Percentiles rank a stretch among this genome's conserved stretches.
Evolutionary conservation across 1,140 invertebrate species (phyloP).

Genomic region (Zophobas atratus): DNA sequence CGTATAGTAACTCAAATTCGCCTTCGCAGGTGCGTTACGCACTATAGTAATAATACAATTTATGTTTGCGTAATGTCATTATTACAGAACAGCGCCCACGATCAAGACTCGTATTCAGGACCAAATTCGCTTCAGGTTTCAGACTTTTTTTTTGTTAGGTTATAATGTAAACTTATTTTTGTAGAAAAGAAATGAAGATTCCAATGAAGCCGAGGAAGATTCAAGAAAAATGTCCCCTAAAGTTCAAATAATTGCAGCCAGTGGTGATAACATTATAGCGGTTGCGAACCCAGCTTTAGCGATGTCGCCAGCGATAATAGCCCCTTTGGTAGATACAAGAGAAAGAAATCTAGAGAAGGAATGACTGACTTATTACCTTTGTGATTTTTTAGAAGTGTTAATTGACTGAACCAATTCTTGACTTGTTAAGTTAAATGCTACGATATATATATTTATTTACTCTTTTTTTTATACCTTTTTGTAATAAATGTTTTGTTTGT

Average conservation of each 20-base stretch:
- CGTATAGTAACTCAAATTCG: slow-evolving; percentile 82
- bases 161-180: slow-evolving; percentile 19
- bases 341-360: slow-evolving; percentile 51
- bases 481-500: slow-evolving; percentile 35
- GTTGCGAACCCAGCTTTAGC: slow-evolving; percentile 88
- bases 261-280: slow-evolving; percentile 89
- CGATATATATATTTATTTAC: slow-evolving; percentile 36
- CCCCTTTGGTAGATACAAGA: slow-evolving; percentile 53
- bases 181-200: slow-evolving; percentile 67
- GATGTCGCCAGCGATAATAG: slow-evolving; percentile 69
- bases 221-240: slow-evolving; percentile 71
- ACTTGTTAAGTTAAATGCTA: slow-evolving; percentile 39
- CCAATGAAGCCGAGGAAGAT: slow-evolving; percentile 70
- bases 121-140: slow-evolving; percentile 30
- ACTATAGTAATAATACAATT: neutral
- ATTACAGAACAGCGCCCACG: slow-evolving; percentile 61
- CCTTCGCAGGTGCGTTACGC: slow-evolving; percentile 73
- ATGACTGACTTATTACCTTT: slow-evolving; percentile 22
- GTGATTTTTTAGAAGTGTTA: slow-evolving; percentile 40
- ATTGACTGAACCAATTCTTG: slow-evolving; percentile 30
- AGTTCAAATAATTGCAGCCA: slow-evolving; percentile 84
- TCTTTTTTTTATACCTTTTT: slow-evolving; percentile 22
- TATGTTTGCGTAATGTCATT: slow-evolving; percentile 4
- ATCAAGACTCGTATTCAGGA: slow-evolving; percentile 52
- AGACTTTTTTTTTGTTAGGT: neutral